These are phyloP conservation scores for Stramonita haemastoma DNA, from an alignment of 2,888 invertebrate species.

Conservation along the genomic window DNA sequence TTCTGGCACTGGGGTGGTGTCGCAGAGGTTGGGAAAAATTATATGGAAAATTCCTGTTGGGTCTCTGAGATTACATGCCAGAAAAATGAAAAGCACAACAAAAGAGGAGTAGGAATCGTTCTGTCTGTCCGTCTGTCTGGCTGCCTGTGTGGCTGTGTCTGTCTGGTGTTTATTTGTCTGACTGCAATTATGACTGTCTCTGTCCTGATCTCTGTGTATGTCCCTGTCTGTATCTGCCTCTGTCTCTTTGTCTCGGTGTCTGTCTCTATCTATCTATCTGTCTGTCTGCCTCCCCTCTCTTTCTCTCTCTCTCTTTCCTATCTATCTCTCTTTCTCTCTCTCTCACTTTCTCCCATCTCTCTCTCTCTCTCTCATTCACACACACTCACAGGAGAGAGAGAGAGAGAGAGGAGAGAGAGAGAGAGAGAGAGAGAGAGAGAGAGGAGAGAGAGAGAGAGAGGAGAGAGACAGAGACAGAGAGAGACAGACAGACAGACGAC, in stretches of 20 bases:
- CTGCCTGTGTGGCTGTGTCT: background rate
- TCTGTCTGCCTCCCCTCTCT: background rate
- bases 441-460: background rate
- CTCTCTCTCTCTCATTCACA: background rate
- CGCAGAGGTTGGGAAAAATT: too few species aligned
- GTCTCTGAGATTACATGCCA: too few species aligned
- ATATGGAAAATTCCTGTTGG: too few species aligned
- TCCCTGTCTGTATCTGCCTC: background rate
- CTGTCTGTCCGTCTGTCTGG: too few species aligned
- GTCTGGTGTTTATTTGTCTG: background rate
- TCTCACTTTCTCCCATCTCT: background rate
- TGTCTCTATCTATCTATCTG: too few species aligned
- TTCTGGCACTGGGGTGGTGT: too few species aligned
- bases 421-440: background rate
- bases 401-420: background rate
- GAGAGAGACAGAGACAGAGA: too few species aligned
- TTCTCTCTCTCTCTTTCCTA: background rate
- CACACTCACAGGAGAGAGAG: background rate
- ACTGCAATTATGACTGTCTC: background rate
- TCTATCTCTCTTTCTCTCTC: too few species aligned
- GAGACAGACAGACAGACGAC: too few species aligned
- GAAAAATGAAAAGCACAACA: too few species aligned
- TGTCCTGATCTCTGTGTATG: background rate
- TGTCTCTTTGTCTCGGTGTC: too few species aligned
- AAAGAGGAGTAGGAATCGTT: too few species aligned